Conservation (phyloP, 2,113 vertebrate species). For the Oncorhynchus gorbuscha region DNA sequence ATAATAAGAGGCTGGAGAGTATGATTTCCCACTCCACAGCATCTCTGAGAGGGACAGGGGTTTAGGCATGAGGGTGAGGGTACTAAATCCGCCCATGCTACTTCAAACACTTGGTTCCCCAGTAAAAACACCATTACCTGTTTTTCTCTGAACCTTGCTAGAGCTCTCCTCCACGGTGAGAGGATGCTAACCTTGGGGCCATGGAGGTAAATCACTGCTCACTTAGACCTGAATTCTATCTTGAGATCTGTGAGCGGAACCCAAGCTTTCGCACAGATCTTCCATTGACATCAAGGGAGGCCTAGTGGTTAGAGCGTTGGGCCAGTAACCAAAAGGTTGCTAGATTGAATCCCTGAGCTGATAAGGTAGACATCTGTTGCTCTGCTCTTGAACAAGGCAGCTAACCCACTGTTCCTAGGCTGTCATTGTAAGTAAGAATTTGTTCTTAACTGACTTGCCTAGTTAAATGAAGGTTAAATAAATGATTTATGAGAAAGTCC, state of each 20-base stretch:
- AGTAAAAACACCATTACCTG: slow-evolving; percentile 40
- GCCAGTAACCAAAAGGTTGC: no score
- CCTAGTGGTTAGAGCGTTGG: no score
- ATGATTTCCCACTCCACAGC: slow-evolving; percentile 12
- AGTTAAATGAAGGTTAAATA: no score
- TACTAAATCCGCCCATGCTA: slow-evolving; percentile 41
- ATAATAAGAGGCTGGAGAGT: neutral
- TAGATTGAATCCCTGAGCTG: no score
- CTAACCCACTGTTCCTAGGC: no score
- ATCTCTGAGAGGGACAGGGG: slow-evolving; percentile 15
- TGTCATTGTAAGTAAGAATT: no score
- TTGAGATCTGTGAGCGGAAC: no score
- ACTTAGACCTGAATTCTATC: slow-evolving; percentile 7
- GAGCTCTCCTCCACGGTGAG: slow-evolving; percentile 12
- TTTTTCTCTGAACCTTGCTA: slow-evolving; percentile 27
- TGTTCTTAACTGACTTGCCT: no score
- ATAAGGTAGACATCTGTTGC: no score
- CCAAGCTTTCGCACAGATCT: no score
- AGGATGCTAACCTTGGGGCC: slow-evolving; percentile 36
- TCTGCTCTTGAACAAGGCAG: no score
- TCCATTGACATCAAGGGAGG: neutral
- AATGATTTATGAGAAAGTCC: neutral
- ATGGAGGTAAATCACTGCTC: slow-evolving; percentile 35
- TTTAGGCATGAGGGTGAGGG: slow-evolving; percentile 35
- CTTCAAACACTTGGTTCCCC: slow-evolving; percentile 49